Evolutionary conservation across 2,888 invertebrate species (phyloP).

Genomic region (Timema cristinae): DNA sequence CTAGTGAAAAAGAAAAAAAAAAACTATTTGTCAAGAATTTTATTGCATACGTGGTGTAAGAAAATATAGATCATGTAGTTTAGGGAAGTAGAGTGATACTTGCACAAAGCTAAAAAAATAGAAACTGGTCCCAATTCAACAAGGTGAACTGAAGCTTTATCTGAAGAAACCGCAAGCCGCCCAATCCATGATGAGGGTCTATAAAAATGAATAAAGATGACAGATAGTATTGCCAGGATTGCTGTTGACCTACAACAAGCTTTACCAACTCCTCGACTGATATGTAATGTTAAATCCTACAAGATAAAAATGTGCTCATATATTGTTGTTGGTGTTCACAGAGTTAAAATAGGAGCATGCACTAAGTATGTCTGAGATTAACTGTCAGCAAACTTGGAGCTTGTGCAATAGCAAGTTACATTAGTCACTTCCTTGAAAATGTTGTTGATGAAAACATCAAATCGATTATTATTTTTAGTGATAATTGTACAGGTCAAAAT

Average conservation of each 20-base stretch:
- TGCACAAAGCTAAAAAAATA: slow-evolving; percentile 4
- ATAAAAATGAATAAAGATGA: not conserved
- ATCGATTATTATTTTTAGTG: not conserved
- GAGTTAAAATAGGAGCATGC: not conserved
- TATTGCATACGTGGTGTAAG: no score
- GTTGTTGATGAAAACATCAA: slow-evolving; percentile 10
- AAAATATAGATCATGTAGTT: no score
- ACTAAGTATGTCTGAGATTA: not conserved
- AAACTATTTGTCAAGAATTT: no score
- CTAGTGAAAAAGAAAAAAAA: no score
- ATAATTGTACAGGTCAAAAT: not conserved
- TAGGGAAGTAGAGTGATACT: no score
- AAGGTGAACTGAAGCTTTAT: slow-evolving; percentile 7
- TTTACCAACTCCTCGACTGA: slow-evolving; percentile 9
- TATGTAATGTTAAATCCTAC: slow-evolving; percentile 3
- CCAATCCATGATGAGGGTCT: not conserved
- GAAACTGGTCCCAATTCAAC: not conserved
- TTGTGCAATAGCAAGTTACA: slow-evolving; percentile 2
- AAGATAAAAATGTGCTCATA: not conserved
- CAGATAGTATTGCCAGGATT: not conserved
- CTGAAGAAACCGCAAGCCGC: slow-evolving; percentile 11
- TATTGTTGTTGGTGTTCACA: slow-evolving; percentile 8
- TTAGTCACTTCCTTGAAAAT: not conserved
- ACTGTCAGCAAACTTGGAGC: slow-evolving; percentile 1
- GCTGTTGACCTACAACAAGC: slow-evolving; percentile 6